phyloP scores from a whole-genome alignment of 2,797 vertebrate genomes.

The Ispidina lecontei region DNA sequence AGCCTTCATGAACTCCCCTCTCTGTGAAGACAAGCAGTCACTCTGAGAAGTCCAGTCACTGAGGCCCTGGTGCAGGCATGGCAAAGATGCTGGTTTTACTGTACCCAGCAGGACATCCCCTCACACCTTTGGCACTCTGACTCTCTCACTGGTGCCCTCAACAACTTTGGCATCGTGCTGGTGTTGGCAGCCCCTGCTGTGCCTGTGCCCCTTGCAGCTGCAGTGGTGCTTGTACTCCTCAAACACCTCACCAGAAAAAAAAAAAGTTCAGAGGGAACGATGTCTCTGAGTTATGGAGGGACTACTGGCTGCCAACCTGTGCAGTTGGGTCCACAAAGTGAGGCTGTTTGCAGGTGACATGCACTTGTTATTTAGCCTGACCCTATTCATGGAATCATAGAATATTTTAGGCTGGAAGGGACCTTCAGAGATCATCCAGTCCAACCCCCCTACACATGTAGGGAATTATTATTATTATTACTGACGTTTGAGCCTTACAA shows the following conservation, averaged over 20 bases:
- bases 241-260: too few species aligned
- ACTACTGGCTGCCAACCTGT: not conserved
- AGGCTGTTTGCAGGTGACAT: not conserved
- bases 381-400: not conserved
- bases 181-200: not conserved
- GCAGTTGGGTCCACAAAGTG: accelerated
- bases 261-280: not conserved
- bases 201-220: not conserved
- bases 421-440: too few species aligned
- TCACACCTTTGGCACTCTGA: not conserved
- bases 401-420: too few species aligned
- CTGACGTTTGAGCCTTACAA: not conserved
- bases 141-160: not conserved
- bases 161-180: not conserved
- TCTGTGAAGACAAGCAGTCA: accelerated
- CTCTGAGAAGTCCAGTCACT: not conserved
- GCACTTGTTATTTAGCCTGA: not conserved
- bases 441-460: too few species aligned
- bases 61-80: accelerated
- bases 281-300: not conserved
- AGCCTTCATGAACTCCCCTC: not conserved
- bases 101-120: too few species aligned
- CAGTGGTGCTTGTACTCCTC: too few species aligned
- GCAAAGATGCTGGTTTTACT: not conserved
- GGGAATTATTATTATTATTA: too few species aligned